Base-by-base conservation (phyloP, 2,797 vertebrate species). In the Eulemur albifrons region DNA sequence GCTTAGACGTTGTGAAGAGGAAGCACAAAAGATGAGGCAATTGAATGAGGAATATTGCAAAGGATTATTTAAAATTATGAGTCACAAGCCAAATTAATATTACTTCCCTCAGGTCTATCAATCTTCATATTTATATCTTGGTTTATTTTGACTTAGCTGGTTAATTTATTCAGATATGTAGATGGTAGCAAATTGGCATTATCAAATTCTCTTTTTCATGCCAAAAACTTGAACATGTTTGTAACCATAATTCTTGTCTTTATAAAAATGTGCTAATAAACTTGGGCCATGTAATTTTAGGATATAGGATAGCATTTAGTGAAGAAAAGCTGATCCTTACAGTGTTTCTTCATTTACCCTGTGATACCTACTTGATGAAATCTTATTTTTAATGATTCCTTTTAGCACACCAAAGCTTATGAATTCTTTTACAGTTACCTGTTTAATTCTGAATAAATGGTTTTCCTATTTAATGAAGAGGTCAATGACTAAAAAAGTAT, bases 11-110 rank as follows among this genome's bases (percentile, higher is more conserved):
- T 69, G 61, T 87, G 80, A 95, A 92, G 91, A 95, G 97, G 96
- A 96, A 97, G 80, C 81, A 79, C 65, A 82, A 81, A 73, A 93
- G 81, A 88, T 97, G 94, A 96, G 84, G 94, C 91, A 94, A 30
- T 83, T 95, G 54, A 89, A 80, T 86, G 79, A 96, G 52, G 75
- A 84, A 57, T 87, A 88, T 95, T 95, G 77, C 77, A 83, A 40
- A 65, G 54, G 57, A 87, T 94, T 92, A 84, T 93, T 94, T 91
- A 67, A 95, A 92, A 85, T n/a, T 93, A 6, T 95, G 95, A 94
- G 86, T 92, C 80, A 90, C 43, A 95, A 88, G 15, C 43, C 35
- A 91, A 72, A 86, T 80, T 95, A 95, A 59, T 96, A 65, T 85
- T 93, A 81, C 45, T 88, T 97, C 87, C 86, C 59, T 61, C 9